Percentiles rank a stretch among this genome's conserved stretches.
Evolutionary conservation across 30 jellyfish, hydroid and myxozoan genomes (phyloP).

Genomic region (Phacellophora camtschatica): DNA sequence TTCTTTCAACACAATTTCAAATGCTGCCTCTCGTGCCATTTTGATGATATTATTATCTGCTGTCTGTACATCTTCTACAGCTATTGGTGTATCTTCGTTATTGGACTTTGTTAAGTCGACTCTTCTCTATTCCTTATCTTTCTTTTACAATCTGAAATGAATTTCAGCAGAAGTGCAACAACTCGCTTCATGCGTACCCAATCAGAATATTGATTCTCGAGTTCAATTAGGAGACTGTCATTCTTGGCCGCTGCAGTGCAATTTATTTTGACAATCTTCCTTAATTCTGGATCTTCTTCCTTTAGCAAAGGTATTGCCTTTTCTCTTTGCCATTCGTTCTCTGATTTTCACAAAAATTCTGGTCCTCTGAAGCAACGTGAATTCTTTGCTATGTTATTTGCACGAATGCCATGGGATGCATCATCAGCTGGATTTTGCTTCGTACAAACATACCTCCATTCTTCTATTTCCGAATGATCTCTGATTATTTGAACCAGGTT

Average conservation of each 20-base stretch:
- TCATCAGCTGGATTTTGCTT: slow-evolving; percentile 38
- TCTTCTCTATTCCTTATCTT: not conserved
- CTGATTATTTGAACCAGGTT: slow-evolving; percentile 20
- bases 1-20: not conserved
- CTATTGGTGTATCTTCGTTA: not conserved
- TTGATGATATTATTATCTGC: slow-evolving; percentile 1
- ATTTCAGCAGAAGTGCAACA: slow-evolving; percentile 1
- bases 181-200: not conserved
- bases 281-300: slow-evolving; percentile 4
- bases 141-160: slow-evolving; percentile 8
- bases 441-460: slow-evolving; percentile 1
- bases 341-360: slow-evolving; percentile 4
- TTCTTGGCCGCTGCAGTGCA: not conserved
- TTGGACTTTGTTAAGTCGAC: not conserved
- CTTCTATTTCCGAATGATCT: slow-evolving; percentile 3
- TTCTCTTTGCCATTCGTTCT: slow-evolving; percentile 13
- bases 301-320: slow-evolving; percentile 3
- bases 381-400: not conserved
- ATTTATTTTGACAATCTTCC: not conserved
- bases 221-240: not conserved
- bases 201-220: not conserved
- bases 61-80: not conserved
- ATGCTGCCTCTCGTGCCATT: slow-evolving; percentile 7
- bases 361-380: not conserved
- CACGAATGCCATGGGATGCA: slow-evolving; percentile 11